Percentiles rank a stretch among this genome's conserved stretches.
Conservation (phyloP, 2,888 invertebrate genomes). For the Geophilus truncorum region DNA sequence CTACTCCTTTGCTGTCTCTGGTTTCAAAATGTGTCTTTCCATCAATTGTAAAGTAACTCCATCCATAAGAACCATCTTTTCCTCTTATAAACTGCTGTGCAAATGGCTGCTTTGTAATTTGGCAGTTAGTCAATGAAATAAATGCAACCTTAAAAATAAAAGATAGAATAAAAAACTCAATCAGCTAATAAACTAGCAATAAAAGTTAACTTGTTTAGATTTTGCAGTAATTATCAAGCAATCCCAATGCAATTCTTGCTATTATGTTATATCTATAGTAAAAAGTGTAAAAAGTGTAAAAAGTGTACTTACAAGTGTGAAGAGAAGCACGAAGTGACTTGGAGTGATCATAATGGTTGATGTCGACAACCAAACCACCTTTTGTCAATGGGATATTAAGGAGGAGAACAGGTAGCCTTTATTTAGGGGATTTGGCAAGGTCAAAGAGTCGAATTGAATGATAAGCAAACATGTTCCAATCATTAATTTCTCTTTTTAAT, state of each 20-base stretch:
- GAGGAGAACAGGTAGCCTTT: neutral
- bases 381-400: neutral
- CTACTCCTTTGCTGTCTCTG: conserved; percentile 10
- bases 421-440: conserved; percentile 1
- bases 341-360: neutral
- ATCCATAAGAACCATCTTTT: conserved; percentile 16
- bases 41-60: conserved; percentile 29
- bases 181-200: too few relatives aligned
- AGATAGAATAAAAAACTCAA: neutral
- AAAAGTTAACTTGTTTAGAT: too few relatives aligned
- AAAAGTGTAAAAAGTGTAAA: neutral
- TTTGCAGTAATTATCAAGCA: too few relatives aligned
- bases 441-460: neutral
- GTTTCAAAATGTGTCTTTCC: conserved; percentile 30
- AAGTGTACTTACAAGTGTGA: neutral
- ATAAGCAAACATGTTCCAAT: neutral
- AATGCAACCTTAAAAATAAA: too few relatives aligned
- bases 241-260: too few relatives aligned
- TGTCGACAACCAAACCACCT: neutral
- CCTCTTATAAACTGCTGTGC: conserved; percentile 23
- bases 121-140: neutral
- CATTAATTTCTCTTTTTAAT: neutral
- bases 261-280: too few relatives aligned
- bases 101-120: conserved; percentile 28
- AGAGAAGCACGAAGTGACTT: neutral